A percentile compares a stretch with the other conserved stretches of the same genome.
Conservation (phyloP, 2,888 invertebrate species). For the Pyrrhosoma nymphula region DNA sequence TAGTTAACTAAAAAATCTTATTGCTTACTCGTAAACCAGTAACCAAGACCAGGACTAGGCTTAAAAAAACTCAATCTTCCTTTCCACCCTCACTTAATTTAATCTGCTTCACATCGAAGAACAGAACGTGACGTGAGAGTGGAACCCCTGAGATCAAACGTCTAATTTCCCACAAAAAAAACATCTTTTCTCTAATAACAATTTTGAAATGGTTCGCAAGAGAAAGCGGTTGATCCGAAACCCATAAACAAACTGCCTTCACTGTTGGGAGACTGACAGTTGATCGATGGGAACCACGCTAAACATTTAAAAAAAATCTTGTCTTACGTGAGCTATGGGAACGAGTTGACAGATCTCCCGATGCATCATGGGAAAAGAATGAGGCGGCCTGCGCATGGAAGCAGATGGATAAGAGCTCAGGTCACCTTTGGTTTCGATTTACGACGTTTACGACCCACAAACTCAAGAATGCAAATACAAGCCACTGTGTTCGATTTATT, state of each 20-base stretch:
- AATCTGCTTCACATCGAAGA: no score
- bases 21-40: no score
- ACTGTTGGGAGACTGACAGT: background rate
- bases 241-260: background rate
- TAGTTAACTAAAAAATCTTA: no score
- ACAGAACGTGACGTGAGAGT: no score
- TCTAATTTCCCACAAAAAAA: no score
- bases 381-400: background rate
- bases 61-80: no score
- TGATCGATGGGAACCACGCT: background rate
- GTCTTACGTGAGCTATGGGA: background rate
- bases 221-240: background rate
- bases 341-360: background rate
- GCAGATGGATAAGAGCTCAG: background rate
- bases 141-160: no score
- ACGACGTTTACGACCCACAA: background rate
- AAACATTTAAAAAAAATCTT: background rate
- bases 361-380: background rate
- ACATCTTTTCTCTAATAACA: background rate
- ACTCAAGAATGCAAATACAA: background rate
- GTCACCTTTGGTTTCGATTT: background rate
- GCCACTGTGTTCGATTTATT: background rate
- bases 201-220: background rate
- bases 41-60: no score
- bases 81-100: no score